Base-by-base conservation (phyloP, 2,888 invertebrate genomes). In the Drosophila mettleri region DNA sequence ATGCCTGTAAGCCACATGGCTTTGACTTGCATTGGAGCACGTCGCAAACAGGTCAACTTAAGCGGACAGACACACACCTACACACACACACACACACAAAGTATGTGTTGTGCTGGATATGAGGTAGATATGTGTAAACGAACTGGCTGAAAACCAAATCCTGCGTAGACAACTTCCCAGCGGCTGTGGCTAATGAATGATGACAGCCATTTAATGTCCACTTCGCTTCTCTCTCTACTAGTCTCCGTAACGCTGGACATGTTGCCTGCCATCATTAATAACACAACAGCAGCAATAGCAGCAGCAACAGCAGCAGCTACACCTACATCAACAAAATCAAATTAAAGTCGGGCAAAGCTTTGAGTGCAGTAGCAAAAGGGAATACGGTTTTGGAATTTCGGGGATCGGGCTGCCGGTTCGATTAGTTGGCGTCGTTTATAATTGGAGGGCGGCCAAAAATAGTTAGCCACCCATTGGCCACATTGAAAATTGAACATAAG, bases 121-220 rank as follows among this genome's bases (percentile, higher is more conserved):
- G 73, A 77, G 80, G 72, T 77, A 75, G 82, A 73, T 83, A 69
- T 74, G 70, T 72, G 66, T 68, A 76, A 78, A 65, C 78, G 68
- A 62, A 57, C 27, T 61, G 55, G 65, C 69, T 76, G 58, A 59
- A 67, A 74, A 60, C 65, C 60, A 46, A 79, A 65, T 60, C 67
- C 69, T 70, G 53, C 68, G 55, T 63, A 74, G 82, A 78, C 80
- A 87, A 71, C 69, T 64, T 74, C 60, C 78, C 73, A 74, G 63
- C 69, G 72, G 79, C 77, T 87, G 81, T 52, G 73, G 73, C 87
- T 87, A 85, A 85, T 85, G 86, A 87, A 83, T 85, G 87, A 87
- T 85, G 87, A 83, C 82, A 85, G 80, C 63, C 82, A 78, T 85
- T 87, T 84, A 85, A 69, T 69, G 68, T 73, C 64, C 60, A 54